These are phyloP conservation scores for Alentia gelatinosa DNA, from an alignment of 2,888 invertebrate species.

Conservation along the genomic window DNA sequence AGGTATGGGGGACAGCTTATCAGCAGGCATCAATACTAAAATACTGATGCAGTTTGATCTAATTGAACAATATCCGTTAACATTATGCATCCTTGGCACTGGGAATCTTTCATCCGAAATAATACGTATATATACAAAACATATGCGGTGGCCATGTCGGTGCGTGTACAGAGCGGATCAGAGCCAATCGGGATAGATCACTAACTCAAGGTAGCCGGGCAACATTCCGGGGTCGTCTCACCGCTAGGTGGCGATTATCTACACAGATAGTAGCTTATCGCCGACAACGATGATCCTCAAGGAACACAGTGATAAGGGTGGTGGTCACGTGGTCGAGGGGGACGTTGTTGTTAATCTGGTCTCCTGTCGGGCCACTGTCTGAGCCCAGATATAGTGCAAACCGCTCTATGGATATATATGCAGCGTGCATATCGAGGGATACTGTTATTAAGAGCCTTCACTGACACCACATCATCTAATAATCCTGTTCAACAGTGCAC, in stretches of 20 bases:
- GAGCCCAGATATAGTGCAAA: neutral
- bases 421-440: neutral
- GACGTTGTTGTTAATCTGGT: neutral
- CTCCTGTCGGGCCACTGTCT: neutral
- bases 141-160: too few relatives aligned
- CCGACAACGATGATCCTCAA: neutral
- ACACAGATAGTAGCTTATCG: conserved; percentile 7
- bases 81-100: too few relatives aligned
- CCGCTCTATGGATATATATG: neutral
- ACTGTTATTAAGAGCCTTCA: neutral
- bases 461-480: neutral
- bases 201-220: conserved; percentile 37
- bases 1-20: too few relatives aligned
- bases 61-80: too few relatives aligned
- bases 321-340: neutral
- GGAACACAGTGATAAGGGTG: neutral
- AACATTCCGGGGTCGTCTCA: conserved; percentile 30
- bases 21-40: too few relatives aligned
- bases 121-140: too few relatives aligned
- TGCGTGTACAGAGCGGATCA: too few relatives aligned
- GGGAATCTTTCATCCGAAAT: too few relatives aligned
- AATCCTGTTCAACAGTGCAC: neutral
- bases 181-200: neutral
- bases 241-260: neutral
- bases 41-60: too few relatives aligned